These are phyloP conservation scores for Apostichopus leukothele DNA, from an alignment of 53 echinoderm and acorn worm species.

Conservation along the genomic window DNA sequence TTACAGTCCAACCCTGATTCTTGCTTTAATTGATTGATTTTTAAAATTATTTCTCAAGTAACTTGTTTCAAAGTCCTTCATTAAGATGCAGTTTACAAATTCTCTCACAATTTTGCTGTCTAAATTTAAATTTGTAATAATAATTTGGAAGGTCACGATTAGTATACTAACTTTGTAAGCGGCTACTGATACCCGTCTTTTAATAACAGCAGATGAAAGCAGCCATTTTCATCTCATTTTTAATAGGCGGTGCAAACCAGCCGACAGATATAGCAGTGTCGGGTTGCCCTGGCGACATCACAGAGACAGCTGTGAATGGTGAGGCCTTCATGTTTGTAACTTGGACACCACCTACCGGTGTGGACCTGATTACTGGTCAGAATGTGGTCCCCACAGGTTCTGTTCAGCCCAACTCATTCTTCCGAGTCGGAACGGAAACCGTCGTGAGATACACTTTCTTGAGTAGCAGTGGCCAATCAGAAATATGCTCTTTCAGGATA, in stretches of 20 bases:
- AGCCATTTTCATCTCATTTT: background rate
- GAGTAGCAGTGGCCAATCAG: constrained; percentile 1
- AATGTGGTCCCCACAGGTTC: background rate
- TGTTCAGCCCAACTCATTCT: constrained; percentile 3
- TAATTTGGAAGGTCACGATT: too few relatives aligned
- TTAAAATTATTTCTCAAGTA: too few relatives aligned
- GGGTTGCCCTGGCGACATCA: constrained; percentile 13
- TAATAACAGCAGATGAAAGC: too few relatives aligned
- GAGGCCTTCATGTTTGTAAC: constrained; percentile 19
- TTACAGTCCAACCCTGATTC: too few relatives aligned
- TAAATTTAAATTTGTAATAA: too few relatives aligned
- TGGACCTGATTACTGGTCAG: constrained; percentile 8
- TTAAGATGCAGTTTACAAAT: too few relatives aligned
- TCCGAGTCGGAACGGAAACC: background rate
- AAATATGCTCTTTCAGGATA: constrained; percentile 23
- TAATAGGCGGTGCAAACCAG: background rate
- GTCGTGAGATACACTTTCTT: constrained; percentile 15
- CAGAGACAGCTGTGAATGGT: constrained; percentile 1
- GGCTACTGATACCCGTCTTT: too few relatives aligned
- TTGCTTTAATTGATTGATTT: too few relatives aligned
- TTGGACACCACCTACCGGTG: constrained; percentile 24
- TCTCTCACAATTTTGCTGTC: too few relatives aligned
- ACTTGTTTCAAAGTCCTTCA: too few relatives aligned
- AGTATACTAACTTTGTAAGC: too few relatives aligned
- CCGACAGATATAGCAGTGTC: background rate